A percentile compares a stretch with the other conserved stretches of the same genome.
These are phyloP conservation scores for Stenoptilia bipunctidactyla DNA, from an alignment of 2,888 invertebrate species.

Conservation along the genomic window DNA sequence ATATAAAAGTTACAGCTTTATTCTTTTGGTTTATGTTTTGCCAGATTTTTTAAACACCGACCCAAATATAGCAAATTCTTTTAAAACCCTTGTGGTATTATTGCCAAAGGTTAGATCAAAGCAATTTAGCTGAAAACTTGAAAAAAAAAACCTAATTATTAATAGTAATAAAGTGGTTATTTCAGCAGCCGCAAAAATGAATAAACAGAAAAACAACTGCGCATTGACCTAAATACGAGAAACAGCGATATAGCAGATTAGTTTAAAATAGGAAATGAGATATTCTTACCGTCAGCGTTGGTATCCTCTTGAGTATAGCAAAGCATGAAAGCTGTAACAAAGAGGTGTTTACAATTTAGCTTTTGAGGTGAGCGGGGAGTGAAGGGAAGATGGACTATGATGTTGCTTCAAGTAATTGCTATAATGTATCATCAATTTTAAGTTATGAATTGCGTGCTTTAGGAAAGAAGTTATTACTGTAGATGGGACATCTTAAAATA, in stretches of 20 bases:
- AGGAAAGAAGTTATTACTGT: too few species aligned
- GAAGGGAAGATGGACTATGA: too few species aligned
- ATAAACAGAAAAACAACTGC: constrained; percentile 35
- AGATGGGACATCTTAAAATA: too few species aligned
- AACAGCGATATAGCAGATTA: constrained; percentile 48
- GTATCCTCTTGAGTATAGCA: constrained; percentile 94
- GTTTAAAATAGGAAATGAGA: constrained; percentile 19
- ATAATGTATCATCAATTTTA: too few species aligned
- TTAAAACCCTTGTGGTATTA: constrained; percentile 4
- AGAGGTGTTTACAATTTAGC: constrained; percentile 18
- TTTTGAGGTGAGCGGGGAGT: neutral
- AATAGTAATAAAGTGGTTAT: constrained; percentile 46
- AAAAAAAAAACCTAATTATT: constrained; percentile 24
- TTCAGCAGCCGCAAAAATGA: constrained; percentile 49
- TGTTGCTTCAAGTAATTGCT: too few species aligned
- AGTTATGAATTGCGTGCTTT: too few species aligned
- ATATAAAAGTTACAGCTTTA: too few species aligned
- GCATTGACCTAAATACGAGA: constrained; percentile 47
- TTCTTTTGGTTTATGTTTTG: too few species aligned
- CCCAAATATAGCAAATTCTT: too few species aligned
- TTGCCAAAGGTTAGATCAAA: constrained; percentile 41
- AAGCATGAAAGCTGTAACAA: constrained; percentile 93
- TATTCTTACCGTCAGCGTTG: constrained; percentile 87
- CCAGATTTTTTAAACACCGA: too few species aligned
- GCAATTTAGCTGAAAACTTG: constrained; percentile 43